Base-by-base conservation (phyloP, 2,888 invertebrate genomes). In the Linnaemya vulpina region DNA sequence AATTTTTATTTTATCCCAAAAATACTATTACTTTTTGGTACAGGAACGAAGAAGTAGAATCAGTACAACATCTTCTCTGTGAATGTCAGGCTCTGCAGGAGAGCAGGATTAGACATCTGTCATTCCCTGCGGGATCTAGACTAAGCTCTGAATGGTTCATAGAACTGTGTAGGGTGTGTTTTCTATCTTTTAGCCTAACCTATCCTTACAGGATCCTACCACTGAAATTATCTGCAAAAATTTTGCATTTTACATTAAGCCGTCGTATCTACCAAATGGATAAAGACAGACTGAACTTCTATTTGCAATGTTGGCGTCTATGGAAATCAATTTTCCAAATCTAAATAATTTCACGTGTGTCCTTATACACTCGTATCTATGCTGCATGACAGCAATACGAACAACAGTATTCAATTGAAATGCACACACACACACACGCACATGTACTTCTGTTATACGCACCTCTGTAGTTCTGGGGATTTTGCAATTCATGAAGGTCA, bases 301-400 rank as follows among this genome's bases (percentile, higher is more conserved):
- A 7, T 7, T 38, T 38, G n/a, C 8, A 8, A 9, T 3, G 38
- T 9, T 9, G 38, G 10, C 9, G 38, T 8, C 2, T 13, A 40
- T 20, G 62, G 20, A 13, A 11, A 22, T 9, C 3, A 35, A 15
- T 63, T 25, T 65, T 30, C 46, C 46, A n/a, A 43, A 30, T 35
- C 43, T 22, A 13, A 74, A 10, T 49, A 40, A 40, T 65, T 75
- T 60, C 65, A 0, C 65, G 22, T 46, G 25, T 62, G 58, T 22
- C 63, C 40, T 38, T 51, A n/a, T 17, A 15, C 0, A 1, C 40
- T 68, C 40, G 5, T 62, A 62, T 38, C 49, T 68, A 8, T 71
- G 40, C 46, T 58, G 51, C n/a, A 60, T 60, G 35, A 20, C 38
- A 71, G 40, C 40, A 75, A 63, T 40, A 65, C 53, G 43, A 49